Evolutionary conservation across 2,888 invertebrate species (phyloP), one percentile per base, ranked within the genome.

Genomic region (Lithophane ornitopus): DNA sequence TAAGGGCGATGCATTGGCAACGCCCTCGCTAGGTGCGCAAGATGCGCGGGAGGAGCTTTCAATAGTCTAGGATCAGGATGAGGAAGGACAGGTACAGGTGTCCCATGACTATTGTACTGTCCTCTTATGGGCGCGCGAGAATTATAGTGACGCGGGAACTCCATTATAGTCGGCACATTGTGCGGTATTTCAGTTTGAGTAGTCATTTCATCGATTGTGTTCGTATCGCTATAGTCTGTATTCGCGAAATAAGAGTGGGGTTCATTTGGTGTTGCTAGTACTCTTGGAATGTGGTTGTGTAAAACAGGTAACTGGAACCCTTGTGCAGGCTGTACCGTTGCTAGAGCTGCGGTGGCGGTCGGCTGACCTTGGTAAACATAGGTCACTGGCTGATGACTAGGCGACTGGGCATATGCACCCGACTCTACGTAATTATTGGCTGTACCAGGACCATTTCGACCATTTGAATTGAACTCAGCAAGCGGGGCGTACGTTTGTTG

Each of bases 1-100:
- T 93, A 75, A 3, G 96, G 95, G 54, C 96, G 92, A 74, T 93
- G 93, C 67, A 93, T 85, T 0, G 97, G 96, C 56, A 97, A 88
- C 11, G 93, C 91, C 88, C 95, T 96, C 1, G 97, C 95, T 72
- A 95, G 88, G 75, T 96, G 95, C 12, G 95, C 84, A 19, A 95
- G 87, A 82, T 95, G 95, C 41, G 94, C 70, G 2, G 94, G 95
- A 22, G 90, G 90, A 63, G 90, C 90, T 81, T 94, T 95, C 58
- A 95, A 80, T 54, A 95, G 79, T 76, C 95, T 81, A 4, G 95
- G 94, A 88, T 92, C 93, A 2, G 96, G 96, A 77, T 89, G 93
- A 11, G 96, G 96, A 65, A 96, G 82, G 70, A 95, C 94, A 44
- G 93, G 89, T 61, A 94, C 94, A 44, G 93, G 89, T 61, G 93